Conservation (phyloP, 2,113 vertebrate genomes). For the Nicator chloris region DNA sequence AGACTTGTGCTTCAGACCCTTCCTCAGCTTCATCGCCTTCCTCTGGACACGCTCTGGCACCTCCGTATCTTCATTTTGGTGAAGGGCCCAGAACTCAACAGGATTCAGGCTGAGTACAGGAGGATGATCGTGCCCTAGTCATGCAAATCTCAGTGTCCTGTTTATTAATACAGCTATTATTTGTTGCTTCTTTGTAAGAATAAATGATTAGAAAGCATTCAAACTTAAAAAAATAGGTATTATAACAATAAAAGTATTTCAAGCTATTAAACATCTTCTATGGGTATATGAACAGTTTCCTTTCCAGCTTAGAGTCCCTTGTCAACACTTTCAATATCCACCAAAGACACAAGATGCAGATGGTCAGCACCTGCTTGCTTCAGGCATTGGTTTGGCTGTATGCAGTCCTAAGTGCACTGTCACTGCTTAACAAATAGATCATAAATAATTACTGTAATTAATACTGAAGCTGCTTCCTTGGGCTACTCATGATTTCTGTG, state of each 20-base stretch:
- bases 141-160: neutral
- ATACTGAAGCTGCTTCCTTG: slow-evolving; percentile 43
- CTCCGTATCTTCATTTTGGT: neutral
- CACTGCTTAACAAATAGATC: slow-evolving; percentile 37
- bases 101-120: neutral
- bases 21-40: neutral
- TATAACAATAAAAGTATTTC: neutral
- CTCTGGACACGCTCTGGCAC: neutral
- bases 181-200: neutral
- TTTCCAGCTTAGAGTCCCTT: neutral
- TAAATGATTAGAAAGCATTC: neutral
- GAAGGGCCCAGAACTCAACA: neutral
- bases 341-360: neutral
- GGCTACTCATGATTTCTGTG: neutral
- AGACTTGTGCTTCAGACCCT: neutral
- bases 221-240: neutral
- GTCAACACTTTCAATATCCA: neutral
- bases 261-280: neutral
- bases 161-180: neutral
- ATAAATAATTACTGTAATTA: slow-evolving; percentile 45
- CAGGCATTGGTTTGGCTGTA: neutral
- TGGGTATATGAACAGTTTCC: neutral
- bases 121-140: neutral
- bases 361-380: slow-evolving; percentile 52
- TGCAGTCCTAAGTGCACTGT: slow-evolving; percentile 19